A percentile compares a stretch with the other conserved stretches of the same genome.
Conservation (phyloP, 2,797 vertebrate genomes). For the Sebastiscus albofasciatus region DNA sequence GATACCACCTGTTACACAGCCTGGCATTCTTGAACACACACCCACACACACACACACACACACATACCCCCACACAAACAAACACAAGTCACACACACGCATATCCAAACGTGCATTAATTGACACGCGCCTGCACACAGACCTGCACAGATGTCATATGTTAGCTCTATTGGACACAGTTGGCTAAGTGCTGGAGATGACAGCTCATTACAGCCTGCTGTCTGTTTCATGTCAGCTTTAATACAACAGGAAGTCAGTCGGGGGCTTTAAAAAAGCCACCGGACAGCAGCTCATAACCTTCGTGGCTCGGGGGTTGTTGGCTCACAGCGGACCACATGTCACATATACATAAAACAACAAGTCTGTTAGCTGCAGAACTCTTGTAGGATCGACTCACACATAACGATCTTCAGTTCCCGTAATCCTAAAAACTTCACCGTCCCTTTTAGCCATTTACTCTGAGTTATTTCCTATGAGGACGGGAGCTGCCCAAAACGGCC, state of each 20-base stretch:
- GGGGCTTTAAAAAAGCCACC: constrained; percentile 43
- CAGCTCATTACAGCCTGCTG: constrained; percentile 55
- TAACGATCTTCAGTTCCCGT: constrained; percentile 10
- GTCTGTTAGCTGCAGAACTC: not conserved
- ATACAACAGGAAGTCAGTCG: constrained; percentile 58
- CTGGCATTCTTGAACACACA: constrained; percentile 45
- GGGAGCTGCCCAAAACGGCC: constrained; percentile 55
- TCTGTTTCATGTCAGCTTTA: constrained; percentile 57
- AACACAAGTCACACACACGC: not conserved
- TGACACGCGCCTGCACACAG: not conserved
- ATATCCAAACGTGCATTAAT: not conserved
- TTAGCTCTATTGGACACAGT: constrained; percentile 3
- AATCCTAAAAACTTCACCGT: constrained; percentile 17
- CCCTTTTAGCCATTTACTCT: constrained; percentile 30
- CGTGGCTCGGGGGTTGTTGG: constrained; percentile 10
- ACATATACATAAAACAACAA: not conserved
- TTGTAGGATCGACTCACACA: not conserved
- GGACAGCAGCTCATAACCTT: constrained; percentile 40
- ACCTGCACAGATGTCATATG: constrained; percentile 10
- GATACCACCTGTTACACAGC: constrained; percentile 73
- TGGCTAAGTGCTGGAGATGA: constrained; percentile 52
- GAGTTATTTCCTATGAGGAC: constrained; percentile 67
- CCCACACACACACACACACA: not conserved
- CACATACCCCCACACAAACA: not conserved
- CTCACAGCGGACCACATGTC: not conserved